Percentiles rank a stretch among this genome's conserved stretches.
Evolutionary conservation across 2,113 vertebrate genomes (phyloP).

Genomic region (Myiagra hebetior): DNA sequence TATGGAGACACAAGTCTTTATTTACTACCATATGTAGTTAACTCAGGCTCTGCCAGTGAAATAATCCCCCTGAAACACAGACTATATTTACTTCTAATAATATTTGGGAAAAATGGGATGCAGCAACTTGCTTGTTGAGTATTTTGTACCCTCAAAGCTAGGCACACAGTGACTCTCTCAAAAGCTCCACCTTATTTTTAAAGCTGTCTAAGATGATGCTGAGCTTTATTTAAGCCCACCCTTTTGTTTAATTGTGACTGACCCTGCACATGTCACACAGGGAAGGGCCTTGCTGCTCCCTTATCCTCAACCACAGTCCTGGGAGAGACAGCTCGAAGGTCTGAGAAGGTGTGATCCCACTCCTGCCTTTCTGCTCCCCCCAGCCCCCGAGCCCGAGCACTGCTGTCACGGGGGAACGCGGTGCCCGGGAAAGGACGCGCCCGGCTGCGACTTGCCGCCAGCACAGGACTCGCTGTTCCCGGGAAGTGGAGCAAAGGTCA

Average conservation of each 20-base stretch:
- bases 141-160: not conserved
- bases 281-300: not conserved
- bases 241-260: fast-evolving
- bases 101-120: not conserved
- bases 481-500: not conserved
- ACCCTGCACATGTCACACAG: fast-evolving
- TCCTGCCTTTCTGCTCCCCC: fast-evolving
- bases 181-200: not conserved
- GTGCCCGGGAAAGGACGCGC: fast-evolving
- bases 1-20: fast-evolving
- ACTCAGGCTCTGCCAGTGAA: not conserved
- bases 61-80: not conserved
- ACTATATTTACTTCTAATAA: not conserved
- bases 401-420: fast-evolving
- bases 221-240: not conserved
- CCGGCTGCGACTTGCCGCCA: not conserved
- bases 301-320: too few relatives aligned
- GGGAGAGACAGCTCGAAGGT: fast-evolving
- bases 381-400: not conserved
- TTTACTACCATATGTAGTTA: not conserved
- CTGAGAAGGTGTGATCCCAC: fast-evolving
- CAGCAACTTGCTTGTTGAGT: not conserved
- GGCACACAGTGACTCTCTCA: too few relatives aligned
- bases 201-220: fast-evolving
- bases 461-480: fast-evolving